Evolutionary conservation across 2,888 invertebrate species (phyloP).

Genomic region (Nineta flava): DNA sequence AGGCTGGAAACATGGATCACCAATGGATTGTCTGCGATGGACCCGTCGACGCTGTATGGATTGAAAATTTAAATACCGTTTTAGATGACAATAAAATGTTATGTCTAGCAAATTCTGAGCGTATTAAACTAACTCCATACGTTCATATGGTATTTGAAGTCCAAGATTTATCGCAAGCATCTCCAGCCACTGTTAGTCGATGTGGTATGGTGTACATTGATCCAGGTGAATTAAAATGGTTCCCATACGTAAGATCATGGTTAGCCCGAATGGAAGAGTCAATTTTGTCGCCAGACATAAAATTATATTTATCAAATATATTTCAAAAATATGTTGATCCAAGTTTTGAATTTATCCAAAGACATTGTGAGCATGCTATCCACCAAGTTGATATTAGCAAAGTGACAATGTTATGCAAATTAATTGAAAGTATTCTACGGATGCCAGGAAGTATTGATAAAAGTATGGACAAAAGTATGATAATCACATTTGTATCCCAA

Average conservation of each 20-base stretch:
- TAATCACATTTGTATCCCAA: constrained; percentile 51
- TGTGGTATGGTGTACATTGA: constrained; percentile 88
- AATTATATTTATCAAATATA: constrained; percentile 40
- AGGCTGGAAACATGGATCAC: constrained; percentile 38
- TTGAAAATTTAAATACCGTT: constrained; percentile 86
- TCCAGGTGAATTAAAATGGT: constrained; percentile 64
- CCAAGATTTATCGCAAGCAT: constrained; percentile 73
- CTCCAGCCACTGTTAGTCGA: constrained; percentile 76
- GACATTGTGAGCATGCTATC: constrained; percentile 55
- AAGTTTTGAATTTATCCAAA: constrained; percentile 49
- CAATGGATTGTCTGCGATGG: constrained; percentile 89
- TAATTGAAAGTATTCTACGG: constrained; percentile 52
- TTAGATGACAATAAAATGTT: constrained; percentile 89
- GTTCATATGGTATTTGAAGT: constrained; percentile 84
- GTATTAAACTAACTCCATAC: constrained; percentile 76
- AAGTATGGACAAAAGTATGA: constrained; percentile 38
- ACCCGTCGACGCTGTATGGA: constrained; percentile 87
- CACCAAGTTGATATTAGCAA: constrained; percentile 76
- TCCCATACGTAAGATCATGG: constrained; percentile 71
- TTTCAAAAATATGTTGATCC: constrained; percentile 44
- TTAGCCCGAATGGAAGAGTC: constrained; percentile 35
- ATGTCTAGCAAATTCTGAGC: constrained; percentile 78
- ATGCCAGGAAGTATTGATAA: constrained; percentile 33
- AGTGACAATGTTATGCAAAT: constrained; percentile 53
- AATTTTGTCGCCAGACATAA: constrained; percentile 36